Percentiles rank a stretch among this genome's conserved stretches.
phyloP scores from a whole-genome alignment of 2,797 vertebrate genomes.

The Malacoraja senta region DNA sequence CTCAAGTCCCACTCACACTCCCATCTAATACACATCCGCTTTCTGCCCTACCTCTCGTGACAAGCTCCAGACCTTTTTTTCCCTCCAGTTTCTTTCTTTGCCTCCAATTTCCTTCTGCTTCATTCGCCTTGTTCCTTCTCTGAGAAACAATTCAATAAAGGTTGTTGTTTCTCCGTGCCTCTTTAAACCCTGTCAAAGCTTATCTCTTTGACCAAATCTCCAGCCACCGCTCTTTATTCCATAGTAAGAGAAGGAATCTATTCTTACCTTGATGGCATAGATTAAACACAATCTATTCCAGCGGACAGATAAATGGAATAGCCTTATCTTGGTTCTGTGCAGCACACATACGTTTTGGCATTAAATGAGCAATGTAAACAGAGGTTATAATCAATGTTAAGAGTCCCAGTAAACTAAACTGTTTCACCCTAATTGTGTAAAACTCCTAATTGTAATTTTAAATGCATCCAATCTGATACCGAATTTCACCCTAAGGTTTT shows the following conservation, averaged over 20 bases:
- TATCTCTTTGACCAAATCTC: background rate
- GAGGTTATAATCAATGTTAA: background rate
- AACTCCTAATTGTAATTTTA: background rate
- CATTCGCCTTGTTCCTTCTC: background rate
- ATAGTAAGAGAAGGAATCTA: background rate
- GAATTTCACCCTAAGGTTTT: background rate
- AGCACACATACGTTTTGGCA: background rate
- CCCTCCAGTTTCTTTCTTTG: background rate
- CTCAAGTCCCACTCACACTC: too few relatives aligned
- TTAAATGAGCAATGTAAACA: background rate
- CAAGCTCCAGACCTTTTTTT: background rate
- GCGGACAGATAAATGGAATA: too few relatives aligned
- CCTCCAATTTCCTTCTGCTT: background rate
- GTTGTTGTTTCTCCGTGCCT: background rate
- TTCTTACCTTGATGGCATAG: background rate
- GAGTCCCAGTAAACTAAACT: background rate
- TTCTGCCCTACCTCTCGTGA: background rate
- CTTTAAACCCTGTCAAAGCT: background rate
- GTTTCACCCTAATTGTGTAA: background rate
- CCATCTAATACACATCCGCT: background rate
- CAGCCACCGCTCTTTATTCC: background rate
- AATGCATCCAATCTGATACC: background rate
- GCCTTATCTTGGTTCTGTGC: background rate
- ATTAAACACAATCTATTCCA: too few relatives aligned
- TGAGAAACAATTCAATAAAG: background rate